Evolutionary conservation across 2,888 invertebrate species (phyloP), one percentile per base, ranked within the genome.

Genomic region (Cryptus armator): DNA sequence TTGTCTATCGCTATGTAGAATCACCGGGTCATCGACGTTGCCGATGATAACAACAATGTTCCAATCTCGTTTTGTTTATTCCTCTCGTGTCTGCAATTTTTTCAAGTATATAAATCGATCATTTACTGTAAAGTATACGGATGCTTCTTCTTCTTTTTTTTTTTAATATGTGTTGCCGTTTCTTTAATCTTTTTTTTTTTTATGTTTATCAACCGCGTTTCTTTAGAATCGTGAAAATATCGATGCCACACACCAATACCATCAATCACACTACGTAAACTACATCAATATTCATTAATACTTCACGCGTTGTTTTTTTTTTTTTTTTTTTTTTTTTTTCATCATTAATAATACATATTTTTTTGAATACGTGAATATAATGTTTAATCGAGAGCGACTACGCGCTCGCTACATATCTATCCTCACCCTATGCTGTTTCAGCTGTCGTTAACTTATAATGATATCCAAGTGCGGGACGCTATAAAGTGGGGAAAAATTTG

Each of bases 1-100:
- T 91, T 91, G 90, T 91, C 91, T 90, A 90, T 81, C 87, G 86
- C 88, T 88, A 86, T 86, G 78, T 75, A 77, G 56, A 83, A 84
- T 83, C 68, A 64, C 74, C 85, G 85, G 82, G 78, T 84, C 87
- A 88, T 88, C 88, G 87, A 84, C 77, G 48, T 87, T 83, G 83
- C 87, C 87, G 86, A 84, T 86, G 86, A 86, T 84, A 89, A 88
- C 86, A 81, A 87, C 83, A 86, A 87, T 86, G 68, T 68, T 79
- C 53, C 68, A 14, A 64, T 74, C 66, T 66, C 64, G 68, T 79
- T 67, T 37, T 24, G 29, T 14, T n/a, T 14, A 32, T 32, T 32
- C 29, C 19, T 51, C 66, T 56, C 66, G 19, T 48, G 46, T 67
- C 59, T 29, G 71, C 64, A 53, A 44, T 48, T 70, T 64, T 64